Percentiles rank a stretch among this genome's conserved stretches.
phyloP scores from a whole-genome alignment of 2,888 invertebrate genomes.

The Harpalus rufipes region DNA sequence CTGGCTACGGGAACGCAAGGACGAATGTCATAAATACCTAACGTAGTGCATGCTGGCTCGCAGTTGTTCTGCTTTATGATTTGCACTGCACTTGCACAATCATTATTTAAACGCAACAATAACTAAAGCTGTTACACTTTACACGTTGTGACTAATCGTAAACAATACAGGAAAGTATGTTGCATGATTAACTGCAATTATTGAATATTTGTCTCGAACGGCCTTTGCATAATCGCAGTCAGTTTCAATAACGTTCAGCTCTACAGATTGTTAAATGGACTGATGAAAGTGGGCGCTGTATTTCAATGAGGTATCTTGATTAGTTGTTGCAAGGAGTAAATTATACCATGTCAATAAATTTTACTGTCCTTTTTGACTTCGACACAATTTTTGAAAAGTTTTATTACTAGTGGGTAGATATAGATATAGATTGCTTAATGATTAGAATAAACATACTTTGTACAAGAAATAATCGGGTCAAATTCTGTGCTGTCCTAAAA shows the following conservation, averaged over 20 bases:
- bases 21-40: slow-evolving; percentile 57
- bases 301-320: neutral
- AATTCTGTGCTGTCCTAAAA: too few species aligned
- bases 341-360: neutral
- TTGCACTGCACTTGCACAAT: slow-evolving; percentile 50
- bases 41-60: slow-evolving; percentile 26
- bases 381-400: neutral
- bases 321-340: neutral
- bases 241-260: slow-evolving; percentile 13
- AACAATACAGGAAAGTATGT: slow-evolving; percentile 43
- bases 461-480: too few species aligned
- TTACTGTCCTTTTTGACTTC: neutral
- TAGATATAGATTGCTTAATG: neutral
- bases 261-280: neutral
- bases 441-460: too few species aligned
- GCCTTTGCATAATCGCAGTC: slow-evolving; percentile 37
- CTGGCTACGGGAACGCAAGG: slow-evolving; percentile 38
- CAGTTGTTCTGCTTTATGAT: slow-evolving; percentile 13
- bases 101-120: slow-evolving; percentile 40
- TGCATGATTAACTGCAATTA: slow-evolving; percentile 24
- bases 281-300: slow-evolving; percentile 1
- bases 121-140: slow-evolving; percentile 54
- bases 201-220: slow-evolving; percentile 56
- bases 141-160: slow-evolving; percentile 15
- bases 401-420: too few species aligned